Percentiles rank a stretch among this genome's conserved stretches.
phyloP scores from a whole-genome alignment of 2,888 invertebrate species.

The Pinctada fucata region DNA sequence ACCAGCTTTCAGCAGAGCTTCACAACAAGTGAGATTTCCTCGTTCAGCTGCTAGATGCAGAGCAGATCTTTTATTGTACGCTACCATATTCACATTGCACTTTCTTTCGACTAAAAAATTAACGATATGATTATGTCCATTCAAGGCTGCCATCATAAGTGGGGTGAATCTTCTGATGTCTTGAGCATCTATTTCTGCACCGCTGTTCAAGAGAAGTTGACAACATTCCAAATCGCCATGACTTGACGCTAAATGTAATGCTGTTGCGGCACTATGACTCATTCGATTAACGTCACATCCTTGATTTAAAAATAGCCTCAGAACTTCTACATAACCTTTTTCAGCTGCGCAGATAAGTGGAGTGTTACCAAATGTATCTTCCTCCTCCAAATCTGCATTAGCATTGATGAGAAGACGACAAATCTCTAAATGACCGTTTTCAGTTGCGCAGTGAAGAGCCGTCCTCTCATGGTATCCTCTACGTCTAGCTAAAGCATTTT shows the following conservation, averaged over 20 bases:
- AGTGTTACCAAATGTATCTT: conserved; percentile 69
- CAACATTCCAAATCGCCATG: conserved; percentile 66
- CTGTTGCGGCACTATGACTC: conserved; percentile 69
- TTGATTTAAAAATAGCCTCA: conserved; percentile 59
- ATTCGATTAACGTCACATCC: conserved; percentile 67
- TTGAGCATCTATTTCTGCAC: conserved; percentile 71
- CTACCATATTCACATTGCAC: conserved; percentile 69
- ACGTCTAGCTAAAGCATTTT: conserved; percentile 64
- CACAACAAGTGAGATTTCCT: conserved; percentile 61
- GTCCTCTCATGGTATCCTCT: conserved; percentile 69
- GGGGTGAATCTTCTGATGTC: conserved; percentile 74
- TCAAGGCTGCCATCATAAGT: conserved; percentile 73
- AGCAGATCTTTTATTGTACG: conserved; percentile 68
- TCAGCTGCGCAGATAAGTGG: conserved; percentile 70
- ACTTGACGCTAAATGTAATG: conserved; percentile 68
- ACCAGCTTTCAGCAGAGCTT: conserved; percentile 61
- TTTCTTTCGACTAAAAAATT: conserved; percentile 63
- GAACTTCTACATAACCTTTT: conserved; percentile 67
- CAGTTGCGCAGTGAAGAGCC: conserved; percentile 70
- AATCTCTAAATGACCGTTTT: conserved; percentile 66
- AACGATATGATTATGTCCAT: conserved; percentile 67
- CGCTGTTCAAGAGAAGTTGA: conserved; percentile 61
- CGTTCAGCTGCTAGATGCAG: conserved; percentile 71
- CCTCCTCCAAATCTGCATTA: conserved; percentile 67
- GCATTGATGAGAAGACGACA: conserved; percentile 63